Conservation (phyloP, 2,888 invertebrate genomes). For the Apamea epomidion region DNA sequence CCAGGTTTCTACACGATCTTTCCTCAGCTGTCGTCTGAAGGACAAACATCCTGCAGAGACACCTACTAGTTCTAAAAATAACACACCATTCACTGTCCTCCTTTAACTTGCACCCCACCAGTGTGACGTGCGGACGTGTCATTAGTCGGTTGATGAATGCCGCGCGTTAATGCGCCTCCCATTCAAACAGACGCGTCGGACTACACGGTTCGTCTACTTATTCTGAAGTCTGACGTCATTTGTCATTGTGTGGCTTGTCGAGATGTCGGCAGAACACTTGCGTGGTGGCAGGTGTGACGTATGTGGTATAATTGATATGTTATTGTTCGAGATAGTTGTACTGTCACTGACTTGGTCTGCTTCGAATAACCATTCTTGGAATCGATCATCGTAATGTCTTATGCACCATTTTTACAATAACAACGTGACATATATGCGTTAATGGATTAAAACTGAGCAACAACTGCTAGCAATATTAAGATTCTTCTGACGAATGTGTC, state of each 20-base stretch:
- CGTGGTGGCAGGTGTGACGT: conserved; percentile 42
- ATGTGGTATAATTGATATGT: conserved; percentile 45
- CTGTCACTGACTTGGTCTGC: conserved; percentile 9
- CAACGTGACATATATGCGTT: background rate
- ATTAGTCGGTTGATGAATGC: conserved; percentile 89
- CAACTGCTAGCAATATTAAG: background rate
- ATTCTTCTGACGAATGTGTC: background rate
- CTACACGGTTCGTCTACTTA: conserved; percentile 78
- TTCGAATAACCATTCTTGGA: background rate
- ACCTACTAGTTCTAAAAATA: background rate
- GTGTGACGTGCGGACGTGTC: conserved; percentile 89
- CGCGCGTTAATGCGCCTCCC: conserved; percentile 87
- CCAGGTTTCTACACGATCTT: background rate
- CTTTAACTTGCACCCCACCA: conserved; percentile 41
- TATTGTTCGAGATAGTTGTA: background rate
- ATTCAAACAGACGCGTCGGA: conserved; percentile 86
- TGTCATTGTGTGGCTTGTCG: conserved; percentile 63
- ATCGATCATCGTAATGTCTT: conserved; percentile 13
- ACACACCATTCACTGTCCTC: background rate
- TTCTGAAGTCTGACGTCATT: conserved; percentile 77
- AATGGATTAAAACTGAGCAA: background rate
- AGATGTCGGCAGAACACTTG: conserved; percentile 47
- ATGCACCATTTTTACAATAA: background rate
- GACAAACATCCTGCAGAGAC: too few relatives aligned
- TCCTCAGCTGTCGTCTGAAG: too few relatives aligned